Evolutionary conservation across 2,888 invertebrate species (phyloP).

Genomic region (Erebia palarica): DNA sequence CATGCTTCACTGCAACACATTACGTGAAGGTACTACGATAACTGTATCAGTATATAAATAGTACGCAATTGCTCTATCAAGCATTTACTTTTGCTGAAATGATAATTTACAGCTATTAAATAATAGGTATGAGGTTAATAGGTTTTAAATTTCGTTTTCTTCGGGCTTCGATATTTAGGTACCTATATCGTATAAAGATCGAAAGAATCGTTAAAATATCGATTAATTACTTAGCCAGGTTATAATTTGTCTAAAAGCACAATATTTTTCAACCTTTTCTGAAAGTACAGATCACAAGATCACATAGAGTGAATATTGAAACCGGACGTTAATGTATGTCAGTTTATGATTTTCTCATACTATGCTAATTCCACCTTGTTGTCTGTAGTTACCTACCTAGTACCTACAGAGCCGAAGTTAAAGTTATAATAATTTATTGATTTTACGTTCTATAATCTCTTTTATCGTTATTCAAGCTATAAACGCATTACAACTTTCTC

Average conservation of each 20-base stretch:
- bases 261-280: no score
- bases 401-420: neutral
- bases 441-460: no score
- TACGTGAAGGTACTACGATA: neutral
- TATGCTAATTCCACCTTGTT: neutral
- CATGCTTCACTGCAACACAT: slow-evolving; percentile 2
- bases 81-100: neutral
- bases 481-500: neutral
- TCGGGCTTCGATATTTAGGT: no score
- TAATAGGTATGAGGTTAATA: neutral
- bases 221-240: no score
- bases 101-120: neutral
- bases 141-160: neutral
- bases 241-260: no score
- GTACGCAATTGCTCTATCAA: slow-evolving; percentile 3
- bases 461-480: neutral
- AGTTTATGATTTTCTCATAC: neutral
- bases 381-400: no score
- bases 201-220: no score
- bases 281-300: no score
- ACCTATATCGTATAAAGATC: no score
- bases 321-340: no score
- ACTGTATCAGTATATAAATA: slow-evolving; percentile 10
- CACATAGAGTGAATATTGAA: no score
- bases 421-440: neutral